These are phyloP conservation scores for Hyphantria cunea DNA, from an alignment of 1,140 invertebrate species.

Conservation along the genomic window DNA sequence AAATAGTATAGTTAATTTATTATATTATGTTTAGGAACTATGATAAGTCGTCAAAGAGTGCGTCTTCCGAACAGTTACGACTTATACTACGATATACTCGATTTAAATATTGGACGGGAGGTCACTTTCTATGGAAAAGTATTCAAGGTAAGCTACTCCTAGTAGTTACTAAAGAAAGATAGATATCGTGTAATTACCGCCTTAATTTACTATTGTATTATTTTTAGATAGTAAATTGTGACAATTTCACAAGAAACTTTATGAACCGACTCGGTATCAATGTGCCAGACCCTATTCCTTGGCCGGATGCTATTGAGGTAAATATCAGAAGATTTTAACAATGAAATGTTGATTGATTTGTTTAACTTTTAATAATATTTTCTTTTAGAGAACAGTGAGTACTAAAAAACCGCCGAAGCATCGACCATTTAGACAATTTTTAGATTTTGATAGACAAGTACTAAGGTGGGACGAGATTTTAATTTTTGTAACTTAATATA, in stretches of 20 bases:
- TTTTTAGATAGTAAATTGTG: slow-evolving; percentile 88
- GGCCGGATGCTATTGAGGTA: slow-evolving; percentile 75
- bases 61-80: slow-evolving; percentile 86
- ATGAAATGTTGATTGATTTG: not conserved
- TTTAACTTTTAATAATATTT: not conserved
- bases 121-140: slow-evolving; percentile 89
- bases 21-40: slow-evolving; percentile 81
- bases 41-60: slow-evolving; percentile 90
- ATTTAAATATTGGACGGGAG: slow-evolving; percentile 90
- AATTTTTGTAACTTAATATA: not conserved
- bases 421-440: slow-evolving; percentile 86
- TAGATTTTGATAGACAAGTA: slow-evolving; percentile 89
- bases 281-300: slow-evolving; percentile 87
- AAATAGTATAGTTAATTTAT: not conserved
- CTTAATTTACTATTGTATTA: not conserved
- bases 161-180: slow-evolving; percentile 4
- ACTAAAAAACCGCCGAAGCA: slow-evolving; percentile 52
- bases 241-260: slow-evolving; percentile 93
- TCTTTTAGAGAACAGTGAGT: slow-evolving; percentile 54
- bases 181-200: too few species aligned
- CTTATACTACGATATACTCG: slow-evolving; percentile 88
- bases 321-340: slow-evolving; percentile 15
- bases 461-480: slow-evolving; percentile 70
- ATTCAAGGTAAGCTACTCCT: slow-evolving; percentile 81
- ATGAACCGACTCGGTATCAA: slow-evolving; percentile 91